Evolutionary conservation across 1,140 invertebrate species (phyloP).

Genomic region (Eulimnadia texana): DNA sequence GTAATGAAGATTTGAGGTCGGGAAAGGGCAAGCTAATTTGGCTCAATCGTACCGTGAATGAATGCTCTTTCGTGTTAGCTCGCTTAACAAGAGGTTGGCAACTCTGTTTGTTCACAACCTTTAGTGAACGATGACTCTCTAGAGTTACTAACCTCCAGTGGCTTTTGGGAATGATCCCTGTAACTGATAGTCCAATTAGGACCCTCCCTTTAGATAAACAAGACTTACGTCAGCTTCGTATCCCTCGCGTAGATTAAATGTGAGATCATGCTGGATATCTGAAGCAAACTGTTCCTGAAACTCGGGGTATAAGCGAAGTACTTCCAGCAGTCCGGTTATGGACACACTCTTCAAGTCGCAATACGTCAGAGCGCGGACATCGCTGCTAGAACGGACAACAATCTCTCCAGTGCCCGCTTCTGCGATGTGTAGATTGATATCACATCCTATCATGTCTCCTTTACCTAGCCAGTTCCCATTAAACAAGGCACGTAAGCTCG

Average conservation of each 20-base stretch:
- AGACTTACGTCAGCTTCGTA: conserved; percentile 61
- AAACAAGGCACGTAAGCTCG: not conserved
- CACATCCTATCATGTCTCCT: conserved; percentile 88
- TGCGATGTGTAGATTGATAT: conserved; percentile 46
- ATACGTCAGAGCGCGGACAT: conserved; percentile 49
- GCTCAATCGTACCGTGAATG: too few relatives aligned
- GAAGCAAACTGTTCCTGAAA: conserved; percentile 78
- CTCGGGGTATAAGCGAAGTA: conserved; percentile 78
- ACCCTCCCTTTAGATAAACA: not conserved
- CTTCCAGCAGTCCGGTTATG: conserved; percentile 76
- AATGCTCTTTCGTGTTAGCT: too few relatives aligned
- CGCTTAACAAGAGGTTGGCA: too few relatives aligned
- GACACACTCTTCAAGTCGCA: conserved; percentile 91
- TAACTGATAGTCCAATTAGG: not conserved
- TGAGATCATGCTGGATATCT: conserved; percentile 89
- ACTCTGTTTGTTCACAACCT: too few relatives aligned
- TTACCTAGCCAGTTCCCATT: conserved; percentile 49
- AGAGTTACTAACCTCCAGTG: not conserved
- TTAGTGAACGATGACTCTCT: too few relatives aligned
- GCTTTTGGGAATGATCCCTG: not conserved
- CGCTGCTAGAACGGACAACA: conserved; percentile 80
- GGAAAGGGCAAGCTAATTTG: too few relatives aligned
- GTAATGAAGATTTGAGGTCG: too few relatives aligned
- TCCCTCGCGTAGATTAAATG: conserved; percentile 85
- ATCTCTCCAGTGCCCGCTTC: conserved; percentile 44